phyloP scores from a whole-genome alignment of 1,140 invertebrate genomes.

The Gryon sp. region DNA sequence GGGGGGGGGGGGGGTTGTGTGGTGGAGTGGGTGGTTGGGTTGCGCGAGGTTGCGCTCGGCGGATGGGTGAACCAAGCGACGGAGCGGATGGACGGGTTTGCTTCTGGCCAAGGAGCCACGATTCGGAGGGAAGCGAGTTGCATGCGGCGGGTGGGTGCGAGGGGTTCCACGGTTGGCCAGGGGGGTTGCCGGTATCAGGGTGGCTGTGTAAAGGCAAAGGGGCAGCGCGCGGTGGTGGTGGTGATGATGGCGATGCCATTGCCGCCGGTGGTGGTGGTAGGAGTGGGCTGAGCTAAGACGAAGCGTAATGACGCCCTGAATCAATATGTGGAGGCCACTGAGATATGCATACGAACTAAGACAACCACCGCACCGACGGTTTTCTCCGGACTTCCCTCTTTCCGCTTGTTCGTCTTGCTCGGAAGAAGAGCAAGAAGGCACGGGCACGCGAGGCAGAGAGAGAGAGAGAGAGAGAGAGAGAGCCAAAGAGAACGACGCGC shows the following conservation, averaged over 20 bases:
- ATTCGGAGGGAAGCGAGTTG: slow-evolving; percentile 41
- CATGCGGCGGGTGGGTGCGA: slow-evolving; percentile 33
- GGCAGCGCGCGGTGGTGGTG: slow-evolving; percentile 64
- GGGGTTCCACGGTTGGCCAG: slow-evolving; percentile 46
- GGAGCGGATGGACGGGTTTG: slow-evolving; percentile 48
- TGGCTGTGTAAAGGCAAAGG: slow-evolving; percentile 62
- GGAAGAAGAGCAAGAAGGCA: slow-evolving; percentile 54
- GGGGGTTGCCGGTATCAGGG: slow-evolving; percentile 63
- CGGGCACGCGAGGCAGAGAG: slow-evolving; percentile 36
- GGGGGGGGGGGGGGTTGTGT: neutral
- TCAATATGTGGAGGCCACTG: slow-evolving; percentile 77
- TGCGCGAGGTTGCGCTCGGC: neutral
- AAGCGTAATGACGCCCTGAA: slow-evolving; percentile 77
- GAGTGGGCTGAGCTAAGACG: slow-evolving; percentile 76
- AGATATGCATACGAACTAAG: slow-evolving; percentile 77
- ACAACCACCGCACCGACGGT: slow-evolving; percentile 71
- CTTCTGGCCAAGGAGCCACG: slow-evolving; percentile 54
- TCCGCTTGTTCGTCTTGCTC: slow-evolving; percentile 58
- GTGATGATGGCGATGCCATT: slow-evolving; percentile 55
- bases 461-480: slow-evolving; percentile 27
- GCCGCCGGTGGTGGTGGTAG: slow-evolving; percentile 66
- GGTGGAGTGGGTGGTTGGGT: too few species aligned
- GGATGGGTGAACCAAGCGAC: slow-evolving; percentile 6
- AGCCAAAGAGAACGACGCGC: slow-evolving; percentile 28
- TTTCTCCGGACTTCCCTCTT: slow-evolving; percentile 64